A percentile compares a stretch with the other conserved stretches of the same genome.
Evolutionary conservation across 2,797 vertebrate species (phyloP).

Genomic region (Babyrousa celebensis): DNA sequence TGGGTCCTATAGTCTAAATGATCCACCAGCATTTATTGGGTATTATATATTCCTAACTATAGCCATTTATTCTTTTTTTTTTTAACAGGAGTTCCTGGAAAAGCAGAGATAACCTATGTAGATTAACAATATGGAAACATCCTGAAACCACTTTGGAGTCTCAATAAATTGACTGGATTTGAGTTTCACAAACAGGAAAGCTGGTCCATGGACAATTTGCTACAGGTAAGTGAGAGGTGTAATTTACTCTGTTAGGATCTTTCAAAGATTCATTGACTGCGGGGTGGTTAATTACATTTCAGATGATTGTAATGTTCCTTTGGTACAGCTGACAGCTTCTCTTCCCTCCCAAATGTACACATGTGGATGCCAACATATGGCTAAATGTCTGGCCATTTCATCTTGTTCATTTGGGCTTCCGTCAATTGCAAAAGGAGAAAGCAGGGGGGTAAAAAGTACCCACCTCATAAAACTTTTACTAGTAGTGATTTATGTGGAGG

Average conservation of each 20-base stretch:
- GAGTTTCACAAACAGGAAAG: conserved; percentile 63
- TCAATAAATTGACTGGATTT: conserved; percentile 57
- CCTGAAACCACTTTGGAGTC: conserved; percentile 41
- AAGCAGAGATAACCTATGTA: background rate
- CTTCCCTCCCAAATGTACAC: background rate
- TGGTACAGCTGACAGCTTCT: conserved; percentile 27
- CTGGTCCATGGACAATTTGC: conserved; percentile 66
- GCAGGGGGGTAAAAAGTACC: background rate
- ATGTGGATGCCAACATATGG: conserved; percentile 22
- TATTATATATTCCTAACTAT: conserved; percentile 2
- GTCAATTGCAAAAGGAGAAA: background rate
- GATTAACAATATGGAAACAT: conserved; percentile 76
- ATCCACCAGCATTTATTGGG: background rate
- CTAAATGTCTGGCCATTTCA: conserved; percentile 66
- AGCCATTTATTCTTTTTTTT: background rate
- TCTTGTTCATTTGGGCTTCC: conserved; percentile 66
- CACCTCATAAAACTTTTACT: conserved; percentile 80
- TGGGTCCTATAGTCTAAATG: background rate
- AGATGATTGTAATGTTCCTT: conserved; percentile 56
- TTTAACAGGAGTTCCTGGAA: conserved; percentile 67
- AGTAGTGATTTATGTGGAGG: conserved; percentile 73
- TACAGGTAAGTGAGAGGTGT: conserved; percentile 85
- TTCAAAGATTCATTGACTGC: background rate
- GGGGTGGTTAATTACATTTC: background rate
- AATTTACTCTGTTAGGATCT: background rate